Conservation (phyloP, 2,888 invertebrate genomes). For the Galerucella pusilla region DNA sequence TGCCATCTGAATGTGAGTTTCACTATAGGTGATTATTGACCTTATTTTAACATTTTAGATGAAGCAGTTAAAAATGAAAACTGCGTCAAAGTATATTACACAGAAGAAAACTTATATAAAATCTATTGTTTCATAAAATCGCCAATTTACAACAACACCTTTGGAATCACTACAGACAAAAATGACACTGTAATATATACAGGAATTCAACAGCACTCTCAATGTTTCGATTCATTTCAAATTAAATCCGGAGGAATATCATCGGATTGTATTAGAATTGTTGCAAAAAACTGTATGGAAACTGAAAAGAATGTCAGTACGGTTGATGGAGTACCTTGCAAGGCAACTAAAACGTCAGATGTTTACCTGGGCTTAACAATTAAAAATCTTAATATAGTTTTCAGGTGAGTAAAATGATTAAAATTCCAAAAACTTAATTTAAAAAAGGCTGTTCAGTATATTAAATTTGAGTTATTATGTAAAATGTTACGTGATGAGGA, state of each 20-base stretch:
- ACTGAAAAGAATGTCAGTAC: neutral
- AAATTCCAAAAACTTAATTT: too few species aligned
- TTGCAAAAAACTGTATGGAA: neutral
- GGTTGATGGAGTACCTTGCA: neutral
- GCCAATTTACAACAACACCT: neutral
- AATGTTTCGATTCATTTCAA: neutral
- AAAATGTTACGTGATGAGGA: too few species aligned
- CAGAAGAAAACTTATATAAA: neutral
- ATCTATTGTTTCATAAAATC: neutral
- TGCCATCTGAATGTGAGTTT: too few species aligned
- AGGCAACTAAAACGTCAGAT: neutral
- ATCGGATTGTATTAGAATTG: neutral
- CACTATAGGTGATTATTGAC: too few species aligned
- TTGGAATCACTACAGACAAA: neutral
- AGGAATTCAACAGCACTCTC: neutral
- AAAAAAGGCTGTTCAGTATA: too few species aligned
- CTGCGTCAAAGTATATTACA: neutral
- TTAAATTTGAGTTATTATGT: too few species aligned
- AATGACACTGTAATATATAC: neutral
- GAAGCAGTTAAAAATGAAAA: neutral
- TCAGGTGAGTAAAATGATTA: neutral
- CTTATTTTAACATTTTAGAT: neutral
- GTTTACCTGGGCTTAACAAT: neutral
- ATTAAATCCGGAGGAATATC: neutral
- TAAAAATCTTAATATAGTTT: neutral